A percentile compares a stretch with the other conserved stretches of the same genome.
Conservation (phyloP, 2,113 vertebrate genomes). For the Nycticebus coucang region DNA sequence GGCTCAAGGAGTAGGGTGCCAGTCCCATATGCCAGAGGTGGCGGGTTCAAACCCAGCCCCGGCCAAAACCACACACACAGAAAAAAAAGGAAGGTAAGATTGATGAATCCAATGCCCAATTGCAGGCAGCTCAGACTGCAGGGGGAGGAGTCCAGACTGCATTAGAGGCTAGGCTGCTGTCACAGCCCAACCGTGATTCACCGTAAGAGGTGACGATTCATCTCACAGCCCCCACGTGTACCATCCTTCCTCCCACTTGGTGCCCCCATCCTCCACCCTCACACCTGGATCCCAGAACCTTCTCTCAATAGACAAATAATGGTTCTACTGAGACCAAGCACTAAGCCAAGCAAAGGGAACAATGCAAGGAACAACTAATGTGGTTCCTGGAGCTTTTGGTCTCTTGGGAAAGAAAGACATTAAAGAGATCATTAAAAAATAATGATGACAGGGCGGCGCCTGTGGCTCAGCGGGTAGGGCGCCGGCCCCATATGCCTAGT, state of each 20-base stretch:
- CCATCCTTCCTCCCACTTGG: background rate
- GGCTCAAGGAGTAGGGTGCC: no score
- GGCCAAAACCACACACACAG: no score
- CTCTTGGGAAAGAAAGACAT: conserved; percentile 11
- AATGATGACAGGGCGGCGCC: no score
- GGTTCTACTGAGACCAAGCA: background rate
- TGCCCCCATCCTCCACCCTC: background rate
- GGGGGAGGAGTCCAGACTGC: background rate
- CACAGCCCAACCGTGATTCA: background rate
- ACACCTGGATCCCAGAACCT: background rate
- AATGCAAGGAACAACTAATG: background rate
- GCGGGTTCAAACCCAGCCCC: no score
- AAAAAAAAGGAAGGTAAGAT: no score
- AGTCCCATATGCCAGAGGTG: no score
- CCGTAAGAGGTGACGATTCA: background rate
- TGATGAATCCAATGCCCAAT: background rate
- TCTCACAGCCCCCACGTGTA: background rate
- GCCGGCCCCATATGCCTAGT: no score
- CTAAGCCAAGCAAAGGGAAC: background rate
- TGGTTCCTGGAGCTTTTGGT: background rate
- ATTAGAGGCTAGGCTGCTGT: background rate
- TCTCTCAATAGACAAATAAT: background rate
- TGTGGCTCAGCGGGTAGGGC: no score
- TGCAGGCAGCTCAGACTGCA: background rate
- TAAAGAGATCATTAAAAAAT: background rate